phyloP scores from a whole-genome alignment of 2,797 vertebrate genomes.

The Alfaro cultratus region DNA sequence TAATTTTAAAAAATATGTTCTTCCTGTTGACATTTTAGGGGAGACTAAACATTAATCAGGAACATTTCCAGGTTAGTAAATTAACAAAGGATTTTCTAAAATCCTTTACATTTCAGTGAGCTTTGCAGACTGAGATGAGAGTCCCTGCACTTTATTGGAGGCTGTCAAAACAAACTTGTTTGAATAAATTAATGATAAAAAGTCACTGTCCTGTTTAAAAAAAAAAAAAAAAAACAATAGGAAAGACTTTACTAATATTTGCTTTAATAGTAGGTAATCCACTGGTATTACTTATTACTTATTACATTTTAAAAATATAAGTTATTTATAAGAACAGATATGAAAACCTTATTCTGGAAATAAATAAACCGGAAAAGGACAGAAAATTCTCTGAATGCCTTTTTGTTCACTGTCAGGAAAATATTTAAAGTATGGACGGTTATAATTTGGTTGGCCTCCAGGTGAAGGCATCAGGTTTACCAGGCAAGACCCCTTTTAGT shows the following conservation, averaged over 20 bases:
- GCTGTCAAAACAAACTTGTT: neutral
- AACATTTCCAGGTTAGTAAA: conserved; percentile 13
- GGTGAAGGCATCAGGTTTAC: conserved; percentile 3
- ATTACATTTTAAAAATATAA: neutral
- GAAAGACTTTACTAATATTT: neutral
- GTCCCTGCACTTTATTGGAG: neutral
- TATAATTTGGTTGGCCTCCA: conserved; percentile 13
- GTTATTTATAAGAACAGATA: neutral
- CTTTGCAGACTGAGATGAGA: neutral
- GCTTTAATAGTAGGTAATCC: neutral
- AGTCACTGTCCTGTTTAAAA: neutral
- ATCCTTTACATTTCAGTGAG: neutral
- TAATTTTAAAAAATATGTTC: conserved; percentile 6
- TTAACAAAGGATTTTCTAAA: neutral
- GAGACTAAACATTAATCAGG: conserved; percentile 33
- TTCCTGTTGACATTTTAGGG: conserved; percentile 24
- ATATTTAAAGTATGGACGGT: conserved; percentile 1
- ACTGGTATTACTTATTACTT: neutral
- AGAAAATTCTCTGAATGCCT: neutral
- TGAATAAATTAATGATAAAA: neutral
- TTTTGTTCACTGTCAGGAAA: neutral
- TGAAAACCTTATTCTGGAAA: neutral
- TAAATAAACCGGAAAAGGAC: neutral
- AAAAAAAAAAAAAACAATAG: no score
- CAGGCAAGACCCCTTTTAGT: conserved; percentile 2